Evolutionary conservation across 2,888 invertebrate genomes (phyloP).

Genomic region (Ommatoiulus sabulosus): DNA sequence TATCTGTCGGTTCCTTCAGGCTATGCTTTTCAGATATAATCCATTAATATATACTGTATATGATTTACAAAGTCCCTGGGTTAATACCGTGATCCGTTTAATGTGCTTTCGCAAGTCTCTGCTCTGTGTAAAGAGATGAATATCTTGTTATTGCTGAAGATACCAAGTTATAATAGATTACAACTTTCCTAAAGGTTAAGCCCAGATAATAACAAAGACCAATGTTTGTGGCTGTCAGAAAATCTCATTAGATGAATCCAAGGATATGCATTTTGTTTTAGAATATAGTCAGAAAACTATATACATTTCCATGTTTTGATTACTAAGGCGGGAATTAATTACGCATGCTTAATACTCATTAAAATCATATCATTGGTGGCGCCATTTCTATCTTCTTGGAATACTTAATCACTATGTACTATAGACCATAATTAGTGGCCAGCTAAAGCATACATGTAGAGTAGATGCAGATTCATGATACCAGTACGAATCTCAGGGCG

Average conservation of each 20-base stretch:
- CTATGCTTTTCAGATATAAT: slow-evolving; percentile 28
- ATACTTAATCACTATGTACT: too few species aligned
- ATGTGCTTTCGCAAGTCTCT: background rate
- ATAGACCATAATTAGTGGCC: too few species aligned
- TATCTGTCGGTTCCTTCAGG: background rate
- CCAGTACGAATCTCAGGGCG: too few species aligned
- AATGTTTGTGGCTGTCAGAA: background rate
- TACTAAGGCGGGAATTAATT: too few species aligned
- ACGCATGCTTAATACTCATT: too few species aligned
- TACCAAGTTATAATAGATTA: slow-evolving; percentile 1
- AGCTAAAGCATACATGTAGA: too few species aligned
- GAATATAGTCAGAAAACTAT: background rate
- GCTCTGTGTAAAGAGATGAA: background rate
- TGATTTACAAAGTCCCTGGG: background rate
- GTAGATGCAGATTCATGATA: too few species aligned
- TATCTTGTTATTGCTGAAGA: slow-evolving; percentile 10
- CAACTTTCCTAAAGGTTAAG: background rate
- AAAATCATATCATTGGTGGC: too few species aligned
- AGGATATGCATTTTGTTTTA: background rate
- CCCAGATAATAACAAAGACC: background rate
- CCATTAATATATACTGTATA: background rate
- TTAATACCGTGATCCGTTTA: slow-evolving; percentile 22
- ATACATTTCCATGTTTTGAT: too few species aligned
- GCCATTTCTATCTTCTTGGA: too few species aligned
- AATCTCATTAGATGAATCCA: background rate